Evolutionary conservation across 2,888 invertebrate genomes (phyloP).

Genomic region (Hydroisotoma schaefferi): DNA sequence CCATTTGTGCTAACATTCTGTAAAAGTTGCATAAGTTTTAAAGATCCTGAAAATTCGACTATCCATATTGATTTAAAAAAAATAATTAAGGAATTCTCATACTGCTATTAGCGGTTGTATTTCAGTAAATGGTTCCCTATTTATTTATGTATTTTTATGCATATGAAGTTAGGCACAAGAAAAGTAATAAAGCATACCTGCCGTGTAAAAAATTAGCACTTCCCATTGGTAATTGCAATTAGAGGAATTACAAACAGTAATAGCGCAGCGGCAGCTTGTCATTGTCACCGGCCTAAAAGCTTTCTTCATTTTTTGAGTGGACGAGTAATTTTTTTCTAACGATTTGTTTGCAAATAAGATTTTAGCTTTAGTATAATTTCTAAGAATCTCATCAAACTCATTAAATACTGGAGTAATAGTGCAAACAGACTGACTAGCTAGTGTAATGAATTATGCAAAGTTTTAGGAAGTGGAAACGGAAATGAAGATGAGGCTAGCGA

Average conservation of each 20-base stretch:
- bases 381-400: conserved; percentile 4
- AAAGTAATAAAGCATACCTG: no score
- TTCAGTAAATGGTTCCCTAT: no score
- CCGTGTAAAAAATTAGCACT: no score
- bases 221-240: no score
- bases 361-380: no score
- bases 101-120: conserved; percentile 2
- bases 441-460: background rate
- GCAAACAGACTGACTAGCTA: background rate
- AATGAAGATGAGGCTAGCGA: conserved; percentile 3
- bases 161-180: no score
- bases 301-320: background rate
- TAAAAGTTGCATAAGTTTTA: conserved; percentile 1
- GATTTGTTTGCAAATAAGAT: no score
- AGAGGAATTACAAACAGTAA: no score
- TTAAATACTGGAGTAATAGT: background rate
- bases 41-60: background rate
- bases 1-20: no score
- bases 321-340: background rate
- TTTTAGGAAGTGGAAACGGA: conserved; percentile 14
- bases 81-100: conserved; percentile 12
- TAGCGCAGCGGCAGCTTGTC: background rate
- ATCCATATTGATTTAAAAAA: conserved; percentile 2
- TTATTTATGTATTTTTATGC: no score
- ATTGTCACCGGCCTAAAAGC: background rate